Base-by-base conservation (phyloP, 2,797 vertebrate genomes). In the Poecilia velifera region DNA sequence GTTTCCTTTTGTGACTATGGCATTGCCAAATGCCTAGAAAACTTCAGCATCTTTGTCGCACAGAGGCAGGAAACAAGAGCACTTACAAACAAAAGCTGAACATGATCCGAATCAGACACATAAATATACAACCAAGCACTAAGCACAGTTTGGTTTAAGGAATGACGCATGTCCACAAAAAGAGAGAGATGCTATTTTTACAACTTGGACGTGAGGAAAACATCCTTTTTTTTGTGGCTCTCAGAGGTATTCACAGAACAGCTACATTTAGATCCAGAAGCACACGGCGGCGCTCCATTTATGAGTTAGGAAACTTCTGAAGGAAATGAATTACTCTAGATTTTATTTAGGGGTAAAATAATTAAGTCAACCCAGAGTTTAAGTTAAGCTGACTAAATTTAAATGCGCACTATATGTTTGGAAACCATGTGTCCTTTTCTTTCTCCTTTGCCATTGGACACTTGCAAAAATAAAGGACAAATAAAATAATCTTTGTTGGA, bases 171-270 rank as follows among this genome's bases (percentile, higher is more conserved):
- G 71, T 28, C 55, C 47, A 62, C 59, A 66, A 87, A 76, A 80
- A 73, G 83, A 86, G 57, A 1, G 3, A 1, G 3, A 9, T 14
- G 73, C 66, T 88, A 78, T 88, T 84, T 91, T 87, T 83, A 85
- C 6, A 46, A 47, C 12, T 53, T 72, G 78, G 55, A 77, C 81
- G 72, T 62, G 79, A 88, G 64, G 82, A 83, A 86, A 82, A 82
- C 72, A 82, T 80, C 49, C 71, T 78, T 73, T 55, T 71, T 43
- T 72, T 45, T 18, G 68, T 71, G 68, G 41, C 22, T 71, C 6
- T 53, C 4, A 6, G 68, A 14, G 25, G 1, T 73, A 36, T 34
- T 64, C 18, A 9, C 62, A 36, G 16, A 36, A 36, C 31, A 6
- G 31, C 59, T 62, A 16, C 13, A 62, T 34, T 62, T 62, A 62